phyloP scores from a whole-genome alignment of 2,797 vertebrate genomes.

The Trematomus bernacchii region DNA sequence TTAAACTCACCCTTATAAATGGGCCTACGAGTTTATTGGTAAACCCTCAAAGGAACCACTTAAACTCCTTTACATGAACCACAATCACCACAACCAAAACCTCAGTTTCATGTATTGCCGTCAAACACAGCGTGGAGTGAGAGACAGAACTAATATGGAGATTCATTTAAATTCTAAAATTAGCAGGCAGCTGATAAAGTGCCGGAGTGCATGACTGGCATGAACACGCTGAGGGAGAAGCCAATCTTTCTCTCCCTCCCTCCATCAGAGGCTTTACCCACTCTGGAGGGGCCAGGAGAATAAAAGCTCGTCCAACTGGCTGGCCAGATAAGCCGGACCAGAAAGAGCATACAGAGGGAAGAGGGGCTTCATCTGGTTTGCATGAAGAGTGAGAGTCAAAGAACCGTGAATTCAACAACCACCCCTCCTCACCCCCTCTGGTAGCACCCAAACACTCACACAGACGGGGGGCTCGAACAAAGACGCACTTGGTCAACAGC shows the following conservation, averaged over 20 bases:
- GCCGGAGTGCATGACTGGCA: constrained; percentile 66
- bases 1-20: constrained; percentile 7
- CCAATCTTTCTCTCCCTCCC: constrained; percentile 53
- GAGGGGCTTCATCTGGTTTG: constrained; percentile 72
- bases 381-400: constrained; percentile 69
- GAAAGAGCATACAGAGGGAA: constrained; percentile 61
- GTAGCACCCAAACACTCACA: constrained; percentile 36
- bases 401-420: constrained; percentile 43
- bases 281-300: constrained; percentile 79
- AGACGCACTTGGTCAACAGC: constrained; percentile 72
- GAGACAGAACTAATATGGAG: constrained; percentile 53
- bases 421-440: constrained; percentile 15
- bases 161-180: constrained; percentile 79
- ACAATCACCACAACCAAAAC: constrained; percentile 35
- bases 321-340: constrained; percentile 77
- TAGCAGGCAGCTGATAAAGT: constrained; percentile 77
- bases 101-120: constrained; percentile 38
- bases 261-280: constrained; percentile 70
- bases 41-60: neutral
- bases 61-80: constrained; percentile 15
- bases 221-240: constrained; percentile 55
- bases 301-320: constrained; percentile 81
- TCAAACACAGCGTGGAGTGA: constrained; percentile 38
- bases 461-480: constrained; percentile 43
- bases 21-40: neutral